A percentile compares a stretch with the other conserved stretches of the same genome.
phyloP scores from a whole-genome alignment of 2,797 vertebrate genomes.

The Salmo trutta region DNA sequence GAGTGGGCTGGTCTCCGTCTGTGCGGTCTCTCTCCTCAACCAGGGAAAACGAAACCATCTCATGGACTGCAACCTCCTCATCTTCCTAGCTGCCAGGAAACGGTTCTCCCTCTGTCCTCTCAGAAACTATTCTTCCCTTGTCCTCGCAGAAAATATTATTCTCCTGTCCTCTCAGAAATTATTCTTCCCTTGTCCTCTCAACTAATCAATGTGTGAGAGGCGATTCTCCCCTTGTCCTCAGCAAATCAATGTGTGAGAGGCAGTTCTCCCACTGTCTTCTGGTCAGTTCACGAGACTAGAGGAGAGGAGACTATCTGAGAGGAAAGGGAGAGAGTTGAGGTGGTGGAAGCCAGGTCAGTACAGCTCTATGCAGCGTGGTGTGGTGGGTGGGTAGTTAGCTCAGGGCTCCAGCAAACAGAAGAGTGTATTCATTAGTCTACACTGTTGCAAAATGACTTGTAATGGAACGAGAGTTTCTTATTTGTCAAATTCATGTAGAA shows the following conservation, averaged over 20 bases:
- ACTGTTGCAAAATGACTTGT: constrained; percentile 1
- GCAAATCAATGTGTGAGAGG: neutral
- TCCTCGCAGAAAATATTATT: neutral
- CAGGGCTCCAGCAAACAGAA: neutral
- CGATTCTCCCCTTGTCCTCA: neutral
- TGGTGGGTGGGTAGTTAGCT: neutral
- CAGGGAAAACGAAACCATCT: constrained; percentile 55
- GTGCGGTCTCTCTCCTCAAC: constrained; percentile 40
- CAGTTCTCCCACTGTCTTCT: neutral
- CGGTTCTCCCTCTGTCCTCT: constrained; percentile 17
- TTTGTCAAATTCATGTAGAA: neutral
- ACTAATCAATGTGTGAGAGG: constrained; percentile 4
- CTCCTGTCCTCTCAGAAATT: neutral
- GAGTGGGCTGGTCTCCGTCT: constrained; percentile 74
- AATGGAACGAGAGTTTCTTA: neutral
- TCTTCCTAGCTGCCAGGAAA: constrained; percentile 47
- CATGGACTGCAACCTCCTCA: constrained; percentile 51
- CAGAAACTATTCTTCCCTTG: constrained; percentile 10
- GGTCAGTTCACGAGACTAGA: constrained; percentile 13
- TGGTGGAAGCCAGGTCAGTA: neutral
- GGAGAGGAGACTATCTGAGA: neutral
- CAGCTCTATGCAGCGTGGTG: neutral
- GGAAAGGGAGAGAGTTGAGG: neutral
- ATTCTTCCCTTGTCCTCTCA: constrained; percentile 22
- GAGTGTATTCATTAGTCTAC: neutral